Conservation (phyloP, 2,113 vertebrate genomes). For the Thymallus thymallus region DNA sequence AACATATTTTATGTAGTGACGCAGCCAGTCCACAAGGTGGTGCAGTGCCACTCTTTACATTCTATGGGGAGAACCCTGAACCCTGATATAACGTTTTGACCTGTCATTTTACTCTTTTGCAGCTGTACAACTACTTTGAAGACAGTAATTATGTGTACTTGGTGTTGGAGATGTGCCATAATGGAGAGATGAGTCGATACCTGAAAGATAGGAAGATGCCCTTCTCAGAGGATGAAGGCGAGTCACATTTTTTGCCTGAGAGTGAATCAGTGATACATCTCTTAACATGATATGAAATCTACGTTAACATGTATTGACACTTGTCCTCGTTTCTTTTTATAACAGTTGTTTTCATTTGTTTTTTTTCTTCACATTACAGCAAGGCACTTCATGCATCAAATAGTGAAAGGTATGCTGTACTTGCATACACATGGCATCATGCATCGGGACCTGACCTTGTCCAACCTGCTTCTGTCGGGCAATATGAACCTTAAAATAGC, state of each 20-base stretch:
- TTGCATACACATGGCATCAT: constrained; percentile 96
- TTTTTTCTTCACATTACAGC: constrained; percentile 68
- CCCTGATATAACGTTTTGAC: background rate
- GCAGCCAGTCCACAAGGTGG: too few relatives aligned
- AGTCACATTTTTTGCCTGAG: constrained; percentile 1
- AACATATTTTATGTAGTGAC: too few relatives aligned
- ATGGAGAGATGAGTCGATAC: constrained; percentile 94
- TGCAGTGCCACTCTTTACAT: too few relatives aligned
- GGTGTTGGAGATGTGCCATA: constrained; percentile 97
- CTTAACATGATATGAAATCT: too few relatives aligned
- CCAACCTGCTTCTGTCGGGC: constrained; percentile 89
- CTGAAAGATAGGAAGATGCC: constrained; percentile 85
- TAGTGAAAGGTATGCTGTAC: constrained; percentile 94
- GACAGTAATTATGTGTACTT: constrained; percentile 97
- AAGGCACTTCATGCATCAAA: constrained; percentile 93
- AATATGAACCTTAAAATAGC: constrained; percentile 97
- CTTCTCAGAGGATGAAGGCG: constrained; percentile 94
- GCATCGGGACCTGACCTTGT: constrained; percentile 93
- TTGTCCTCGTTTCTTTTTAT: background rate
- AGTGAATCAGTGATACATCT: too few relatives aligned
- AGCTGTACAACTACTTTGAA: constrained; percentile 99
- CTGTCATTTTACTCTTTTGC: constrained; percentile 40
- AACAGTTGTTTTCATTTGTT: background rate
- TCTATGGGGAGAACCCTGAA: too few relatives aligned
- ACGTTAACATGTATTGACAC: background rate